These are phyloP conservation scores for Sthenelais limicola DNA, from an alignment of 2,888 invertebrate genomes.

Conservation along the genomic window DNA sequence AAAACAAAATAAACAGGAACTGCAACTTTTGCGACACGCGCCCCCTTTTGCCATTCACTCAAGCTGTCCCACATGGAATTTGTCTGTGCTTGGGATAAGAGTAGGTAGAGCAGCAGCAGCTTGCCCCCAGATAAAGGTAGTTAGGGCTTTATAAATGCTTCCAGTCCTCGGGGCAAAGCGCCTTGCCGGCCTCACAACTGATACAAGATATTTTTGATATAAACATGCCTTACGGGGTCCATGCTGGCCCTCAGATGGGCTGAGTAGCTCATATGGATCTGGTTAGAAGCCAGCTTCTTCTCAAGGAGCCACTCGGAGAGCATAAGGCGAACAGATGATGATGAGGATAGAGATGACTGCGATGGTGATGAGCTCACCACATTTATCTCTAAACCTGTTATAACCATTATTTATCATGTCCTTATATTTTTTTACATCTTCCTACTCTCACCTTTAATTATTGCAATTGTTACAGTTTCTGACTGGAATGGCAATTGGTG, in stretches of 20 bases:
- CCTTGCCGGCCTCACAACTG: slow-evolving; percentile 30
- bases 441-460: too few species aligned
- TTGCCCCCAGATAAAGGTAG: slow-evolving; percentile 25
- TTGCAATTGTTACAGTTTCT: too few species aligned
- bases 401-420: too few species aligned
- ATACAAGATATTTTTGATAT: slow-evolving; percentile 38
- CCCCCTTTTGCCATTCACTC: slow-evolving; percentile 31
- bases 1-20: slow-evolving; percentile 37
- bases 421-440: too few species aligned
- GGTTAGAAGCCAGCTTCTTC: slow-evolving; percentile 11
- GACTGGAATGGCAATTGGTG: too few species aligned
- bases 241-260: background rate
- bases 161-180: slow-evolving; percentile 11
- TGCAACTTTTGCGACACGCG: slow-evolving; percentile 29
- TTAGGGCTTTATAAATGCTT: slow-evolving; percentile 36
- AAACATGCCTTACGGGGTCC: too few species aligned
- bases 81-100: background rate
- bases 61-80: too few species aligned
- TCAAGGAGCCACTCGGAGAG: background rate
- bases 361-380: too few species aligned
- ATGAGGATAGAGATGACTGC: background rate
- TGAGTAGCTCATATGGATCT: slow-evolving; percentile 7
- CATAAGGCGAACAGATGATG: background rate
- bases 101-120: background rate
- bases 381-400: too few species aligned